Percentiles rank a stretch among this genome's conserved stretches.
Evolutionary conservation across 2,797 vertebrate genomes (phyloP).

Genomic region (Chaetophractus vellerosus): DNA sequence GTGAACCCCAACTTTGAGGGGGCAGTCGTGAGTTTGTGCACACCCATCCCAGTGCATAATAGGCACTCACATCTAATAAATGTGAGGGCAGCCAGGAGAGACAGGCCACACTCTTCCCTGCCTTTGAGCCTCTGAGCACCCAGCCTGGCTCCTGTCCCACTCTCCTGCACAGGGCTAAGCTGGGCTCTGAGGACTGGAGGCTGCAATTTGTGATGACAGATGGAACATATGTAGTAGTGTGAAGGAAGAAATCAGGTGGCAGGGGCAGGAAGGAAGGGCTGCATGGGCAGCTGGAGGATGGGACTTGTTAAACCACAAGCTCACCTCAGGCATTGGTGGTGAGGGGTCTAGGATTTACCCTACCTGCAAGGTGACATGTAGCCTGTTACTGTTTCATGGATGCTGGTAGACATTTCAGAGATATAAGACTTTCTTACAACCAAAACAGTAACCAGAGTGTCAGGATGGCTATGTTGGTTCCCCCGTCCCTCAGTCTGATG

Average conservation of each 20-base stretch:
- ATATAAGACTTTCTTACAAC: neutral
- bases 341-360: neutral
- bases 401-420: neutral
- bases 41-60: neutral
- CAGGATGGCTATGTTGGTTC: neutral
- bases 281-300: neutral
- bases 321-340: accelerated
- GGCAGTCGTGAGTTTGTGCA: neutral
- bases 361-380: neutral
- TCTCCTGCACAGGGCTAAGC: neutral
- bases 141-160: neutral
- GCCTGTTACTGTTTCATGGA: neutral
- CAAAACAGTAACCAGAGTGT: neutral
- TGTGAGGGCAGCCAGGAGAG: neutral
- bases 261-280: neutral
- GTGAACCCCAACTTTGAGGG: neutral
- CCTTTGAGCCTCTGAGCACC: neutral
- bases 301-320: neutral
- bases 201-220: neutral
- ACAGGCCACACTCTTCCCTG: neutral
- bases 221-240: neutral
- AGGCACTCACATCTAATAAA: neutral
- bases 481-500: neutral
- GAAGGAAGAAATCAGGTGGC: neutral
- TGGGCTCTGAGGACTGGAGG: neutral